These are phyloP conservation scores for Malurus leucopterus DNA, from an alignment of 2,797 vertebrate species.

Conservation along the genomic window DNA sequence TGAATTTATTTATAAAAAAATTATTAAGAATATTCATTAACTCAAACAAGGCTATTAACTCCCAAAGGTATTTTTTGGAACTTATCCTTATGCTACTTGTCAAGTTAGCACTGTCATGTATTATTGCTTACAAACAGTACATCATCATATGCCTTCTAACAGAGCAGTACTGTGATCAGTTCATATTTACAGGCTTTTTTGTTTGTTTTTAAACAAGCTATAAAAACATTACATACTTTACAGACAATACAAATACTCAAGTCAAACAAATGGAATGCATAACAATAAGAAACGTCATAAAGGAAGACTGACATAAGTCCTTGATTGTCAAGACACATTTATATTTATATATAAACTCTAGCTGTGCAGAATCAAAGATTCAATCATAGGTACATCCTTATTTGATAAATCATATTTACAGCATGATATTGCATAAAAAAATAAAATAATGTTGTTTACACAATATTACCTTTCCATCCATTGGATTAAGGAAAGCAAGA, in stretches of 20 bases:
- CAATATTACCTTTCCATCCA: constrained; percentile 79
- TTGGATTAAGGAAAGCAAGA: constrained; percentile 81
- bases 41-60: constrained; percentile 71
- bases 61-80: constrained; percentile 77
- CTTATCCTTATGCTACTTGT: constrained; percentile 75
- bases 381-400: constrained; percentile 80
- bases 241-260: constrained; percentile 85
- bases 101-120: constrained; percentile 75
- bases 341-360: constrained; percentile 85
- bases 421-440: constrained; percentile 82
- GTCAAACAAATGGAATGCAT: constrained; percentile 88
- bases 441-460: constrained; percentile 82
- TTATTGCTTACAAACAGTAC: constrained; percentile 82
- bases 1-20: constrained; percentile 73
- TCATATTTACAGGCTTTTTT: constrained; percentile 72
- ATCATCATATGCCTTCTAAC: constrained; percentile 73
- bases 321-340: constrained; percentile 89
- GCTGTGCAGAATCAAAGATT: constrained; percentile 83
- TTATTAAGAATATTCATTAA: constrained; percentile 66
- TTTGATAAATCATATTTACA: constrained; percentile 81
- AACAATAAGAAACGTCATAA: constrained; percentile 79
- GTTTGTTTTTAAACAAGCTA: constrained; percentile 74
- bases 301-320: constrained; percentile 81
- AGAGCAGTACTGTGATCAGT: constrained; percentile 74
- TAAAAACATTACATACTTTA: constrained; percentile 92